A percentile compares a stretch with the other conserved stretches of the same genome.
These are phyloP conservation scores for Tokudaia muenninki DNA, from an alignment of 2,797 vertebrate genomes.

Conservation along the genomic window DNA sequence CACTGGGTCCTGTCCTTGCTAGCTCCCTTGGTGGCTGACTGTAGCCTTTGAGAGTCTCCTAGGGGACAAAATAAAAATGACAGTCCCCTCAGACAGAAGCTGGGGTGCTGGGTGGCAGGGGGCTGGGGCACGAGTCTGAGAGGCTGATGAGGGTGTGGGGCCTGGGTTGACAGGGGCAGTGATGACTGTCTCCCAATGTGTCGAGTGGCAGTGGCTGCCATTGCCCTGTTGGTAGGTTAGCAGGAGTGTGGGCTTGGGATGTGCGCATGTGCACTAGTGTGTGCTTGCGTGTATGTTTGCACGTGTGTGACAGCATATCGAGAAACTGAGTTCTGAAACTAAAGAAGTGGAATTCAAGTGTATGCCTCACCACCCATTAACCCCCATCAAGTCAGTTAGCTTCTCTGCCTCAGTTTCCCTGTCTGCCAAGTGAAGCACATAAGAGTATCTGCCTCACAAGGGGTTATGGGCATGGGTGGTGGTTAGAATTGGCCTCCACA, in stretches of 20 bases:
- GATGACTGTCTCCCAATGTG: accelerated
- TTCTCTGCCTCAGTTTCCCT: conserved; percentile 37
- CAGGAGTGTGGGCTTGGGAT: background rate
- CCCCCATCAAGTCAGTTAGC: background rate
- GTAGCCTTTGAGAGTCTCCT: conserved; percentile 75
- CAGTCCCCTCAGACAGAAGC: background rate
- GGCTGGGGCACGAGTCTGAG: background rate
- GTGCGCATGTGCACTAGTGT: background rate
- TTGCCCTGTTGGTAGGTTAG: background rate
- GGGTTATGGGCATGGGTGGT: background rate
- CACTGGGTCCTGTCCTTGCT: conserved; percentile 27
- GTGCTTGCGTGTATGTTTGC: background rate
- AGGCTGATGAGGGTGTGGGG: background rate
- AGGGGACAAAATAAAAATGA: conserved; percentile 54
- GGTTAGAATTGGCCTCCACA: background rate
- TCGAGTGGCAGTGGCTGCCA: background rate
- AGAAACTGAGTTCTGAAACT: background rate
- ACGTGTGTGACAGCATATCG: background rate
- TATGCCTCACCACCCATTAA: background rate
- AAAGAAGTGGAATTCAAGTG: background rate
- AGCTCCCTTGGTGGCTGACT: conserved; percentile 74
- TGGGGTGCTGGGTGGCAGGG: background rate
- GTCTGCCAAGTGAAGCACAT: background rate
- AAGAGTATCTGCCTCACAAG: background rate
- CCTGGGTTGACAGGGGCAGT: background rate